Conservation (phyloP, 2,797 vertebrate genomes). For the Neostethus bicornis region DNA sequence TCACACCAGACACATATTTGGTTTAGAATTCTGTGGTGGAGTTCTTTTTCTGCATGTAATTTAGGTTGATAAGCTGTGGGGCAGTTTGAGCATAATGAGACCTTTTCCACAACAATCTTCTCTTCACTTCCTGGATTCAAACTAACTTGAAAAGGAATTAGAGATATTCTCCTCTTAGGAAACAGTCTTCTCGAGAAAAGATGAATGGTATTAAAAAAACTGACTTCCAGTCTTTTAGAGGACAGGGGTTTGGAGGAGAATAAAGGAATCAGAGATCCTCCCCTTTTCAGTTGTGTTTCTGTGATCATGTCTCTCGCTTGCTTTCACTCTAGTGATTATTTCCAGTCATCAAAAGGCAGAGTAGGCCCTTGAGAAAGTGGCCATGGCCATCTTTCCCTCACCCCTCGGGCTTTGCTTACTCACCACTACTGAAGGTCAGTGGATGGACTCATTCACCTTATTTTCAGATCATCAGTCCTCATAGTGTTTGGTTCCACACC, state of each 20-base stretch:
- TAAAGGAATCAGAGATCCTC: conserved; percentile 60
- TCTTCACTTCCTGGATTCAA: conserved; percentile 65
- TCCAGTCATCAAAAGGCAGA: conserved; percentile 74
- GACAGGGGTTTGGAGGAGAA: conserved; percentile 53
- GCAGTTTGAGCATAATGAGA: conserved; percentile 69
- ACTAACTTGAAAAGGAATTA: conserved; percentile 74
- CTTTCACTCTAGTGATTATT: conserved; percentile 71
- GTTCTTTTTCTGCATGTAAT: conserved; percentile 56
- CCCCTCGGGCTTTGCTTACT: conserved; percentile 71
- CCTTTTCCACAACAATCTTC: conserved; percentile 51
- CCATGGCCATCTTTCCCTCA: conserved; percentile 63
- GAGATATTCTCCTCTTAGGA: conserved; percentile 71
- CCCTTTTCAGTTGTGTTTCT: conserved; percentile 50
- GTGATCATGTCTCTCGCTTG: conserved; percentile 65
- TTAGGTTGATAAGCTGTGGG: conserved; percentile 62
- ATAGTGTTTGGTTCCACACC: conserved; percentile 23
- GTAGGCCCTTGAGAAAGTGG: conserved; percentile 58
- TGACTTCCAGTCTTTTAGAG: conserved; percentile 66
- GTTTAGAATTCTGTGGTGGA: conserved; percentile 35
- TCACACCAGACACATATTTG: conserved; percentile 17
- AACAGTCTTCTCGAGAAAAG: conserved; percentile 65
- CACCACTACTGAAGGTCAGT: conserved; percentile 74
- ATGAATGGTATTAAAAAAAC: conserved; percentile 70
- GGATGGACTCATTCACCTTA: conserved; percentile 70
- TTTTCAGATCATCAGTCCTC: conserved; percentile 64